These are phyloP conservation scores for Ciconia boyciana DNA, from an alignment of 2,113 vertebrate species.

Conservation along the genomic window DNA sequence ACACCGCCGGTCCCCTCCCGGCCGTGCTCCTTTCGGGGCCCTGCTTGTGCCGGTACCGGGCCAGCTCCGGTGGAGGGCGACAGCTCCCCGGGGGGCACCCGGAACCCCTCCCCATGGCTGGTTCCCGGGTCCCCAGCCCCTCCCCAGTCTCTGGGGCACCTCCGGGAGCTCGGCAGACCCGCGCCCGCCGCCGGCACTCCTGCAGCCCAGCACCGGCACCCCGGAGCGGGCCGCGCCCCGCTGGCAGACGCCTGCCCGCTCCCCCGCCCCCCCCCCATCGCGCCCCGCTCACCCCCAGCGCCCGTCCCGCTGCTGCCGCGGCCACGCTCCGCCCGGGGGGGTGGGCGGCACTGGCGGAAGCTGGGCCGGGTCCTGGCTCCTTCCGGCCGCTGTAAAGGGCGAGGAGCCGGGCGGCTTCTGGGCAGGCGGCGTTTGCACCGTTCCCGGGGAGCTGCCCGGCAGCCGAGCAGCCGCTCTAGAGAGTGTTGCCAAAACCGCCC, in stretches of 20 bases:
- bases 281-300: not conserved
- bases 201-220: not conserved
- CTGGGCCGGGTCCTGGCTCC: not conserved
- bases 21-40: not conserved
- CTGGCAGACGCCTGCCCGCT: not conserved
- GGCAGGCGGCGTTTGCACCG: not conserved
- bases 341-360: not conserved
- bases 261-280: too few species aligned
- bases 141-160: not conserved
- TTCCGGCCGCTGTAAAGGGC: not conserved
- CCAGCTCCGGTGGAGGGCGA: not conserved
- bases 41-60: not conserved
- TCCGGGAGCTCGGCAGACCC: too few species aligned
- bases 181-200: not conserved
- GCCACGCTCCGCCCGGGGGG: too few species aligned
- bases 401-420: not conserved
- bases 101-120: not conserved
- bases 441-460: too few species aligned
- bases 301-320: not conserved
- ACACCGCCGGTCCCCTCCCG: not conserved
- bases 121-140: not conserved
- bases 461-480: not conserved
- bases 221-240: not conserved
- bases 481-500: rapidly evolving
- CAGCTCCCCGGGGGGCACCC: not conserved